Base-by-base conservation (phyloP, 2,113 vertebrate species). In the Thinocorus orbignyianus region DNA sequence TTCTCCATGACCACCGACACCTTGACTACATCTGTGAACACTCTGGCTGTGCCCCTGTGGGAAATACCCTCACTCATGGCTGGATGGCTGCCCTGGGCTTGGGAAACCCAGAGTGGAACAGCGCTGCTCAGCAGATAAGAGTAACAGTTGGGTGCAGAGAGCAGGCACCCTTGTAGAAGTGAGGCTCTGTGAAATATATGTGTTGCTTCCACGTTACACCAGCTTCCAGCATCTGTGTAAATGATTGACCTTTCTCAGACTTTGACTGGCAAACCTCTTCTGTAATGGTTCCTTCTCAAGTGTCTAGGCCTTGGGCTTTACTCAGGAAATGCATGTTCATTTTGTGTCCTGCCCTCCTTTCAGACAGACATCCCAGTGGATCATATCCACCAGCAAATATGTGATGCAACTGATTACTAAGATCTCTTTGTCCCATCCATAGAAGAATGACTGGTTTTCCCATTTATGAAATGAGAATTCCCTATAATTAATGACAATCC, bases 321-420 rank as follows among this genome's bases (percentile, higher is more conserved):
- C 35, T 74, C 51, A 77, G 62, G 68, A 78, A 72, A 87, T 82
- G 57, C 44, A 37, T 1, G 0, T 80, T 81, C 5, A 16, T 61
- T 94, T 86, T 87, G 57, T 91, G 49, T 89, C 61, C 48, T 46
- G n/a, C 78, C n/a, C 33, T 85, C 39, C 28, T 87, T 82, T 79
- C 61, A 70, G 39, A 81, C 42, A 46, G 44, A 30, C 15, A 28
- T 44, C 46, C 20, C 54, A 54, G 37, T 13, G 49, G 31, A 48
- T 65, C 24, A 8, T 60, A 55, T 87, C 62, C 58, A 69, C 52
- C 57, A 61, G 52, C 86, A 93, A 60, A 19, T 44, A 85, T 65
- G 20, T 73, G 25, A 48, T 83, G 31, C 51, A 62, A 5, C 11
- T 74, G 42, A 37, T 79, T 39, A 48, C 30, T 42, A 25, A 79